Base-by-base conservation (phyloP, 2,113 vertebrate species). In the Acrocephalus kingi region DNA sequence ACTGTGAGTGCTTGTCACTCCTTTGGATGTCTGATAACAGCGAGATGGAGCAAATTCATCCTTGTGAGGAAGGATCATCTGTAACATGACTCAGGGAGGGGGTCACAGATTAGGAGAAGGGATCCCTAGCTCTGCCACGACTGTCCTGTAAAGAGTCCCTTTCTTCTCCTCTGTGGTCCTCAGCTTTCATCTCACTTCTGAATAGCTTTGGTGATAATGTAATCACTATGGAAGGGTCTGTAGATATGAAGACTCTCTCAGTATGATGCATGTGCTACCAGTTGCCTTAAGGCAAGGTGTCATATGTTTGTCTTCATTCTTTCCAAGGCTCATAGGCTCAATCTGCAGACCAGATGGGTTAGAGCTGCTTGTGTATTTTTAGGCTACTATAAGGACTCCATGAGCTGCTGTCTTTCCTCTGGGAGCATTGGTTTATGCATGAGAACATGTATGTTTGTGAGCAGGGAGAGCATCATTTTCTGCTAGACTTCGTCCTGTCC, bases 241-340 rank as follows among this genome's bases (percentile, higher is more conserved):
- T 37, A 78, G 76, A 35, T 63, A 58, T 22, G 31, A 68, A 88
- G 76, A 56, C 71, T 58, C 16, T 54, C 68, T 90, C 68, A 71
- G 72, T 72, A 58, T 49, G 83, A 51, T 78, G 82, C 76, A 46
- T n/a, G 54, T 78, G 68, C 85, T 94, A 96, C 82, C 73, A 80
- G 75, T 41, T 80, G 90, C 82, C 84, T 95, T 56, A 88, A 91
- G 85, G 75, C 75, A 78, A 80, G 82, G 67, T 67, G 61, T 97
- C 87, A 88, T 94, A 76, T 89, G 58, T 76, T 93, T 87, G 71
- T 84, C 25, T 90, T 90, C 75, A 27, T 91, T 86, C 79, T 90
- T 93, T 71, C 85, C 6, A 13, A 84, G 88, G 61, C 75, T 95
- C 41, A 55, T 73, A 46, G 28, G 9, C 78, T 94, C 78, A 74